These are phyloP conservation scores for Pseudocheirus occidentalis DNA, from an alignment of 2,797 vertebrate genomes.

Conservation along the genomic window DNA sequence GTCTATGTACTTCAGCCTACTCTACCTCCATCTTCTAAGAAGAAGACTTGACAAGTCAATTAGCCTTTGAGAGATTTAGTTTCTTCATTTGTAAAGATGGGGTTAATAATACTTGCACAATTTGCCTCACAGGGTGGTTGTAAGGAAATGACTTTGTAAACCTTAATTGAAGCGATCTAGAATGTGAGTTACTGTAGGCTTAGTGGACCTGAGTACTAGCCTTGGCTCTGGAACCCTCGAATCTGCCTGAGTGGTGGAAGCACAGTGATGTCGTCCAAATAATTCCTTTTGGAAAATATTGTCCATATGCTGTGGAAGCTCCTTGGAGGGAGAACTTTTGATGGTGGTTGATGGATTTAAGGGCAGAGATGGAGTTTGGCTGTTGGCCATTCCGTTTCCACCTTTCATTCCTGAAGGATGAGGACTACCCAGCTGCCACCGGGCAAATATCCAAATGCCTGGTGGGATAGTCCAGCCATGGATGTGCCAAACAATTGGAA, in stretches of 20 bases:
- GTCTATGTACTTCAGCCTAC: background rate
- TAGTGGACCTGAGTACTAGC: background rate
- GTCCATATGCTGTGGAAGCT: conserved; percentile 22
- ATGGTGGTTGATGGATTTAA: conserved; percentile 6
- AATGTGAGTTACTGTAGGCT: background rate
- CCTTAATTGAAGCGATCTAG: background rate
- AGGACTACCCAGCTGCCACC: background rate
- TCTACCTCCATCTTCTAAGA: background rate
- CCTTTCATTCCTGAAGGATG: conserved; percentile 3
- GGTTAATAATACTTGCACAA: background rate
- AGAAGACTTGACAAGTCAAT: background rate
- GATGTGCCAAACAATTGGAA: conserved; percentile 3
- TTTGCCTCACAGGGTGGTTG: background rate
- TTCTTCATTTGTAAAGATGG: background rate
- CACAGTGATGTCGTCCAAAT: background rate
- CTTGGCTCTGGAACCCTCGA: background rate
- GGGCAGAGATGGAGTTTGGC: background rate
- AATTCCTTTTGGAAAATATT: background rate
- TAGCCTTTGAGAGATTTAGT: background rate
- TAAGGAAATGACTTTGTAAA: background rate
- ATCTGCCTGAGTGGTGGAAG: background rate
- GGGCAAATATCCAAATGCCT: background rate
- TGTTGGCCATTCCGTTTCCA: background rate
- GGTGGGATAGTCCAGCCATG: background rate
- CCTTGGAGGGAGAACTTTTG: background rate